Percentiles rank a stretch among this genome's conserved stretches.
Evolutionary conservation across 2,797 vertebrate species (phyloP).

Genomic region (Erpetoichthys calabaricus): DNA sequence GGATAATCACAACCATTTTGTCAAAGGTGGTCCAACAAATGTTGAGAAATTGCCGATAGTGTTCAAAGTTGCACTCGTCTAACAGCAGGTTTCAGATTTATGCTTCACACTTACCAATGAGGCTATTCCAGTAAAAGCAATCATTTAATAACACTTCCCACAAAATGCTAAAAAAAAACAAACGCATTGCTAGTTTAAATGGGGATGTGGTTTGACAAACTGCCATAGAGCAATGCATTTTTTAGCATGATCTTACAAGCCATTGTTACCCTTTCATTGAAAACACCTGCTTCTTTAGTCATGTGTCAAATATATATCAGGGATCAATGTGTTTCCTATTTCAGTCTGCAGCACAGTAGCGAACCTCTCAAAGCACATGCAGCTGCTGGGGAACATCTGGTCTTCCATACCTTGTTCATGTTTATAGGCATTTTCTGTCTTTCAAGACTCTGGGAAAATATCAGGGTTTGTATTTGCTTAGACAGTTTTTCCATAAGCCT

Average conservation of each 20-base stretch:
- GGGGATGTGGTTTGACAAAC: conserved; percentile 8
- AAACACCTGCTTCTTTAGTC: conserved; percentile 36
- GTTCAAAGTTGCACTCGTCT: neutral
- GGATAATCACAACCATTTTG: neutral
- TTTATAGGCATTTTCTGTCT: conserved; percentile 46
- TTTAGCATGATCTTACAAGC: neutral
- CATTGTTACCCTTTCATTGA: conserved; percentile 25
- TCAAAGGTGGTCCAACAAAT: neutral
- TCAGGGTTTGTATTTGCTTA: conserved; percentile 34
- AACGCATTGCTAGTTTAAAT: neutral
- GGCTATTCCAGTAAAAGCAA: conserved; percentile 1
- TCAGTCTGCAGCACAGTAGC: conserved; percentile 45
- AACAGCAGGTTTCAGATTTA: neutral
- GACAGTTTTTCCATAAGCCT: conserved; percentile 24
- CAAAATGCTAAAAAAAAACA: conserved; percentile 2
- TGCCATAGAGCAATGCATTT: conserved; percentile 6
- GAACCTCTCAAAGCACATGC: conserved; percentile 34
- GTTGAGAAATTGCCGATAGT: neutral
- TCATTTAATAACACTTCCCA: neutral
- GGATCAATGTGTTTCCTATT: conserved; percentile 39
- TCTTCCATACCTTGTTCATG: conserved; percentile 30
- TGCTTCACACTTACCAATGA: neutral
- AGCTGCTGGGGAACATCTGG: conserved; percentile 51
- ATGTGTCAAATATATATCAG: conserved; percentile 31
- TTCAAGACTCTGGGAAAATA: conserved; percentile 45